These are phyloP conservation scores for Diachasma alloeum DNA, from an alignment of 1,140 invertebrate species.

Conservation along the genomic window DNA sequence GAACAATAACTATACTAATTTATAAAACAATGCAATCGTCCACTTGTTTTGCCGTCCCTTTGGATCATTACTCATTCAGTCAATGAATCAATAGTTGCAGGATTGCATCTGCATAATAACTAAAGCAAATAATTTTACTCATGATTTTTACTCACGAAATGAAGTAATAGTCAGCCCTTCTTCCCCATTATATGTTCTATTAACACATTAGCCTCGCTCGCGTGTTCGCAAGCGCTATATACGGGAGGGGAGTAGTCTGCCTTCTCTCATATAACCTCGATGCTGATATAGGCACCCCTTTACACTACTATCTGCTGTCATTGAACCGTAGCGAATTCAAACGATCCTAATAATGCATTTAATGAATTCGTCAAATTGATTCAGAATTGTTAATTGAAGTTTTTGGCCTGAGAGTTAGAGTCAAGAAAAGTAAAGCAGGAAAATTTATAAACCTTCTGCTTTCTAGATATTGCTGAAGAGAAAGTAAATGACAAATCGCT, in stretches of 20 bases:
- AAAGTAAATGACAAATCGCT: too few relatives aligned
- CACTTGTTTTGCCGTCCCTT: too few relatives aligned
- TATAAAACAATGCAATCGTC: too few relatives aligned
- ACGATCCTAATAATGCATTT: not conserved
- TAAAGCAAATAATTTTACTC: not conserved
- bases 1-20: too few relatives aligned
- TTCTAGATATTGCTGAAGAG: too few relatives aligned
- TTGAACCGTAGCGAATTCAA: not conserved
- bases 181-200: constrained; percentile 54
- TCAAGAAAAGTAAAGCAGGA: too few relatives aligned
- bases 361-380: not conserved
- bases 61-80: too few relatives aligned
- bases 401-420: not conserved
- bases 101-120: not conserved
- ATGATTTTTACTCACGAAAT: not conserved
- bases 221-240: constrained; percentile 57
- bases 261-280: not conserved
- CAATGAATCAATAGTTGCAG: too few relatives aligned
- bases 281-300: not conserved
- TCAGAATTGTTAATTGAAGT: not conserved
- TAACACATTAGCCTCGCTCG: constrained; percentile 60
- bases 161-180: constrained; percentile 17
- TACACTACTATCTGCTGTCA: not conserved
- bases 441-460: too few relatives aligned
- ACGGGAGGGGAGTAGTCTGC: not conserved